Percentiles rank a stretch among this genome's conserved stretches.
Conservation (phyloP, 2,113 vertebrate species). For the Hyperopisus bebe region DNA sequence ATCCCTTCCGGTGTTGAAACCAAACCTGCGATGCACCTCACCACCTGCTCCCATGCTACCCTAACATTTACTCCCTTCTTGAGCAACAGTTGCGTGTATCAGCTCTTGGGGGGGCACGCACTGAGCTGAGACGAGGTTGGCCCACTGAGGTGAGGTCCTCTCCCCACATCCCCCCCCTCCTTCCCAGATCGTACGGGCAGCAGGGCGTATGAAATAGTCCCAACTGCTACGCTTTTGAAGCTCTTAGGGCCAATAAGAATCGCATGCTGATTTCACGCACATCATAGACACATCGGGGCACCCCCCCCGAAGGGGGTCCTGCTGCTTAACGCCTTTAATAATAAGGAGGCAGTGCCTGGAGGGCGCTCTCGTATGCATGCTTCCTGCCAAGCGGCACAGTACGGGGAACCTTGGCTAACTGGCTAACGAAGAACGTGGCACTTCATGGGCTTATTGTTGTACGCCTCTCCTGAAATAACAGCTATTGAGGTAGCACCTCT, state of each 20-base stretch:
- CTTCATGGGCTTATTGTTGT: not conserved
- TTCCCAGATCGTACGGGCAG: not conserved
- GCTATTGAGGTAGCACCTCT: not conserved
- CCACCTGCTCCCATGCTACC: not conserved
- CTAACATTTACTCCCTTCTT: not conserved
- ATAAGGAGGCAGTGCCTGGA: not conserved
- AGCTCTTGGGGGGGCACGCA: not conserved
- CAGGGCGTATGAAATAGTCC: not conserved
- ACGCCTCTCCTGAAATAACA: not conserved
- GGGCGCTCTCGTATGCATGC: not conserved
- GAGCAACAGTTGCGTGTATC: not conserved
- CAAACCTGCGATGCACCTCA: not conserved
- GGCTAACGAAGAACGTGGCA: not conserved
- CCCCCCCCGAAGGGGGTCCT: not conserved
- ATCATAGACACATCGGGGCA: not conserved
- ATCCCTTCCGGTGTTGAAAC: not conserved
- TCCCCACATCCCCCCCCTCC: not conserved
- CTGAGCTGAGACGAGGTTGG: not conserved
- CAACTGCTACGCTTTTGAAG: not conserved
- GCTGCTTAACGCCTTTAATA: not conserved
- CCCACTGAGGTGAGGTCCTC: not conserved
- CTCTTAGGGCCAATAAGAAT: not conserved
- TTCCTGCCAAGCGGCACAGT: not conserved
- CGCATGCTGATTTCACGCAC: not conserved
- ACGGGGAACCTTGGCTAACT: not conserved